These are phyloP conservation scores for Bombus soroeensis DNA, from an alignment of 1,140 invertebrate genomes.

Conservation along the genomic window DNA sequence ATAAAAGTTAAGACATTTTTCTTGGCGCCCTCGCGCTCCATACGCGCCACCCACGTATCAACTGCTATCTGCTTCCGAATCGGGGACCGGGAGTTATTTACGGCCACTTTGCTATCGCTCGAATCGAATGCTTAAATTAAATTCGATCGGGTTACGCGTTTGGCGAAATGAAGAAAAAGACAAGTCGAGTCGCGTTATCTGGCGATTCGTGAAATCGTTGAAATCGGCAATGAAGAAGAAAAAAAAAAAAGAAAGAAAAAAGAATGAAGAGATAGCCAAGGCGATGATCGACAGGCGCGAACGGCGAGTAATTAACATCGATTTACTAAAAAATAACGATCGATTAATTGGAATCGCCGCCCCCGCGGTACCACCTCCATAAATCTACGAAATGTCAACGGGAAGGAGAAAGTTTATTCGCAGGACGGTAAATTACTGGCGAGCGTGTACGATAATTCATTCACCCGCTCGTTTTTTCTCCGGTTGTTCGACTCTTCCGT, in stretches of 20 bases:
- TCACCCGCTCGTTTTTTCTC: background rate
- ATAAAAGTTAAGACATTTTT: slow-evolving; percentile 38
- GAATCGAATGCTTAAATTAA: slow-evolving; percentile 33
- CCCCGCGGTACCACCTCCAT: background rate
- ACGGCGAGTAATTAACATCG: background rate
- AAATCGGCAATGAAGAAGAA: too few species aligned
- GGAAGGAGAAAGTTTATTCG: slow-evolving; percentile 45
- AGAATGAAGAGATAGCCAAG: too few species aligned
- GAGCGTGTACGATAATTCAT: slow-evolving; percentile 20
- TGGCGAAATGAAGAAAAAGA: background rate
- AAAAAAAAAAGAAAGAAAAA: too few species aligned
- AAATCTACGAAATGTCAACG: slow-evolving; percentile 28
- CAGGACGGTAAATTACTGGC: slow-evolving; percentile 27
- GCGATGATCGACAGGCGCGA: background rate
- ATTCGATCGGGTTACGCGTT: slow-evolving; percentile 7
- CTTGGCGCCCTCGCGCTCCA: slow-evolving; percentile 40
- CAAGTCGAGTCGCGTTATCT: background rate
- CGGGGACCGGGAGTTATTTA: slow-evolving; percentile 31
- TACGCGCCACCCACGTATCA: slow-evolving; percentile 39
- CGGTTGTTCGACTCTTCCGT: slow-evolving; percentile 1
- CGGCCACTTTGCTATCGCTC: slow-evolving; percentile 2
- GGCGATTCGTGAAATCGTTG: too few species aligned
- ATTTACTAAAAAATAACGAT: slow-evolving; percentile 20
- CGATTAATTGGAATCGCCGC: slow-evolving; percentile 24
- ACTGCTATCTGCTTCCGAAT: slow-evolving; percentile 37